Percentiles rank a stretch among this genome's conserved stretches.
Conservation (phyloP, 2,888 invertebrate species). For the Sesia bembeciformis region DNA sequence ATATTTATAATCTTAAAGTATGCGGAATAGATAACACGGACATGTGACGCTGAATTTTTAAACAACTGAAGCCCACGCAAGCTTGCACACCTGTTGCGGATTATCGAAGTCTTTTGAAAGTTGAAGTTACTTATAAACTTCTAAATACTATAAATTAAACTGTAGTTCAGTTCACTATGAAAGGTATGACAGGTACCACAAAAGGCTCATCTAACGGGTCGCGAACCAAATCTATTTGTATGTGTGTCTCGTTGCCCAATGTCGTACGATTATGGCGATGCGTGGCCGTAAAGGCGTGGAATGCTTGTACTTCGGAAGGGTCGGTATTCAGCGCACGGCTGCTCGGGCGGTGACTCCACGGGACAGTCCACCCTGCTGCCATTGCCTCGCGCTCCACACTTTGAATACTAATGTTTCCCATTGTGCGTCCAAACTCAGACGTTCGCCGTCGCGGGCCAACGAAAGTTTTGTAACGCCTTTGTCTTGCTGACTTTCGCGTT, state of each 20-base stretch:
- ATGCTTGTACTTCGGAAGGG: conserved; percentile 37
- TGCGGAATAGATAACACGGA: conserved; percentile 11
- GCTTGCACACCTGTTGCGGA: conserved; percentile 33
- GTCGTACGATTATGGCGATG: conserved; percentile 44
- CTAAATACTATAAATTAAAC: too few relatives aligned
- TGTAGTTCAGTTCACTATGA: conserved; percentile 4
- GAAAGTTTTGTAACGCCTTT: conserved; percentile 64
- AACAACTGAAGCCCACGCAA: conserved; percentile 23
- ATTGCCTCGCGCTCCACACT: conserved; percentile 32
- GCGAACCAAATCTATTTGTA: conserved; percentile 41
- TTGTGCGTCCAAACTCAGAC: conserved; percentile 43
- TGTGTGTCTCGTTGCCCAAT: conserved; percentile 54
- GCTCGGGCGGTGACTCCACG: conserved; percentile 64
- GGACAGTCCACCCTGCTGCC: conserved; percentile 52
- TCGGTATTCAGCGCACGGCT: conserved; percentile 56
- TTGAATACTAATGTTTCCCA: conserved; percentile 61
- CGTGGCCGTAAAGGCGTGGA: conserved; percentile 42
- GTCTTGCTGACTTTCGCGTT: conserved; percentile 59
- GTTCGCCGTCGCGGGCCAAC: conserved; percentile 38
- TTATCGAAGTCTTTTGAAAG: not conserved
- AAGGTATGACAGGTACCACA: conserved; percentile 24
- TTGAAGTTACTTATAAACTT: not conserved
- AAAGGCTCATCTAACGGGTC: conserved; percentile 47
- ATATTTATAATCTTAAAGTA: conserved; percentile 7
- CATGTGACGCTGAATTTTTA: conserved; percentile 20